Evolutionary conservation across 2,113 vertebrate species (phyloP), one percentile per base, ranked within the genome.

Genomic region (Charina bottae): DNA sequence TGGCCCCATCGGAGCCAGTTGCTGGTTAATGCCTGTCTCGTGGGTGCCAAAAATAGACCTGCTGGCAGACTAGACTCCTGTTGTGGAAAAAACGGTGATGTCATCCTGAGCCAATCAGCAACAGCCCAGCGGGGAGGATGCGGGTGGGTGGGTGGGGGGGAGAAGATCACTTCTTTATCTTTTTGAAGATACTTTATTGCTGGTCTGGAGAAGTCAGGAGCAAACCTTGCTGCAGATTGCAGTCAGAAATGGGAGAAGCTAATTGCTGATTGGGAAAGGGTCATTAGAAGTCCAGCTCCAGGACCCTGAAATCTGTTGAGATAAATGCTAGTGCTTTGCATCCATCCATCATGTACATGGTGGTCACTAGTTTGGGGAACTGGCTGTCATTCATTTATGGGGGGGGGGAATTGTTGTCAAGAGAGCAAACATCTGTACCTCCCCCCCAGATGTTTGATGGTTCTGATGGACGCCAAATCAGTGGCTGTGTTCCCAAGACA

Each of bases 31-130:
- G 92, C 96, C 96, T 97, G 95, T 96, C 90, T 64, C 28, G 12
- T 17, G 72, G 78, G 97, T 96, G 97, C 97, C 98, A 97, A 97
- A 98, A 98, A 98, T 98, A 98, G 91, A 97, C 97, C 95, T 93
- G 96, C 97, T 97, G 96, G 97, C 96, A 96, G 97, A 96, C 96
- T 95, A 84, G 91, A 92, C 95, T 97, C 97, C 96, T 97, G 97
- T 93, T 97, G 96, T 96, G 96, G 97, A 97, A 97, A 88, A 96
- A 97, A 96, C 96, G 96, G 97, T 98, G 98, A 98, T 98, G 98
- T 98, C 98, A 98, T 97, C 92, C 6, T 91, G 95, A 97, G 96
- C 98, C 98, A 98, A 98, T 98, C 97, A 96, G 96, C 91, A 95
- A 95, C 96, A 62, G 96, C 96, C 94, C 96, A 56, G 96, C 94